Evolutionary conservation across 2,113 vertebrate species (phyloP).

Genomic region (Neoarius graeffei): DNA sequence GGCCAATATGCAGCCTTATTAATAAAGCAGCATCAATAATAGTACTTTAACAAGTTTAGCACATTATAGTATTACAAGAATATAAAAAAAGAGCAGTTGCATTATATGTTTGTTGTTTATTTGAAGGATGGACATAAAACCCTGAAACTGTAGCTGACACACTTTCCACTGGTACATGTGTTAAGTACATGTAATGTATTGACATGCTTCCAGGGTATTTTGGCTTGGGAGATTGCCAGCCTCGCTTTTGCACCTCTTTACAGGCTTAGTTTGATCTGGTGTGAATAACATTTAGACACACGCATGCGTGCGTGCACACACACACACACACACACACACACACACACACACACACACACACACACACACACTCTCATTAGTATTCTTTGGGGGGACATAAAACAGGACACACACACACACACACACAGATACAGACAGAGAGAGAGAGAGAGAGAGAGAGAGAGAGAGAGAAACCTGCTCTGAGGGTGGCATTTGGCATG

Average conservation of each 20-base stretch:
- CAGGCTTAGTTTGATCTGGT: conserved; percentile 77
- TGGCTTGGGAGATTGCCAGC: conserved; percentile 74
- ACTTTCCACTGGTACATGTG: conserved; percentile 68
- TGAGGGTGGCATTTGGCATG: conserved; percentile 77
- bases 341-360: conserved; percentile 17
- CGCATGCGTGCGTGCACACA: conserved; percentile 50
- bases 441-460: background rate
- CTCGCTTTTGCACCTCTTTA: conserved; percentile 76
- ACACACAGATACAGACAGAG: conserved; percentile 46
- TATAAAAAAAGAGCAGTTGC: conserved; percentile 41
- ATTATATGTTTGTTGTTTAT: conserved; percentile 45
- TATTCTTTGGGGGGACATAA: conserved; percentile 49
- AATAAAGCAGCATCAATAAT: background rate
- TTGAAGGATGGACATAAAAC: conserved; percentile 43
- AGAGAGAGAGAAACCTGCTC: conserved; percentile 61
- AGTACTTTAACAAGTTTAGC: background rate
- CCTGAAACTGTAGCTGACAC: conserved; percentile 54
- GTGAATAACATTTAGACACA: conserved; percentile 78
- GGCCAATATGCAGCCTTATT: background rate
- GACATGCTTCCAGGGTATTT: conserved; percentile 78
- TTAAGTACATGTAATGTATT: conserved; percentile 69
- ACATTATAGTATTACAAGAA: conserved; percentile 22
- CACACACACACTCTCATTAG: conserved; percentile 45
- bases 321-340: conserved; percentile 7
- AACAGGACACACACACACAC: conserved; percentile 18